Base-by-base conservation (phyloP, 2,888 invertebrate species). In the Nemurella pictetii region DNA sequence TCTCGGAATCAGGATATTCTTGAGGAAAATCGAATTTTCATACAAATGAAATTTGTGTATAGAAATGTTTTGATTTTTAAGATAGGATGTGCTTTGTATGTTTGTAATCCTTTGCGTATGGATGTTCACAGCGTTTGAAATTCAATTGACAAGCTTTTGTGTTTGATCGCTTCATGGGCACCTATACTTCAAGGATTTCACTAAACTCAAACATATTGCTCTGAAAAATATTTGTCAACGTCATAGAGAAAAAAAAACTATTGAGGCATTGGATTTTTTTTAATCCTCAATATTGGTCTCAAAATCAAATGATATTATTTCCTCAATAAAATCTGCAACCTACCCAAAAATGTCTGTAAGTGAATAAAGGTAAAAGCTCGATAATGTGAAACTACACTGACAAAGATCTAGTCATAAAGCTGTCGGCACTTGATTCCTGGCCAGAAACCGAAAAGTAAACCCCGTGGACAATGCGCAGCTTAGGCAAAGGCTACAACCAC, bases 1-100 rank as follows among this genome's bases (percentile, higher is more conserved):
- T 75, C 78, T 78, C 30, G 9, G 26, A 30, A 30, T 28, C n/a
- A 30, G 78, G 30, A 30, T 29, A n/a, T 78, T 30, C 78, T 28
- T 78, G 30, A 28, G n/a, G 29, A 30, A 78, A 78, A 78, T 78
- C 28, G 29, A 78, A 78, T 78, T 78, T 30, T 78, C n/a, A 28
- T 29, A 78, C 78, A 78, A 78, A 78, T 28, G 15, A 75, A 75
- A 75, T 28, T 25, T 75, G 26, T 75, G 26, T 75, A 75, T 28
- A 75, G 75, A 75, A 75, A 28, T 75, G 55, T 55, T 55, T 55
- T 55, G 55, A 55, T 55, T 55, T 55, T 55, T 55, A 55, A 55
- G 55, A 55, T 55, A 55, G 55, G 55, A 55, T 55, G 55, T 55
- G 55, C 55, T 55, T 55, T 55, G 55, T 55, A 20, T 55, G 9